Evolutionary conservation across 53 echinoderm and acorn worm species (phyloP), one percentile per base, ranked within the genome.

Genomic region (Echinarachnius parma): DNA sequence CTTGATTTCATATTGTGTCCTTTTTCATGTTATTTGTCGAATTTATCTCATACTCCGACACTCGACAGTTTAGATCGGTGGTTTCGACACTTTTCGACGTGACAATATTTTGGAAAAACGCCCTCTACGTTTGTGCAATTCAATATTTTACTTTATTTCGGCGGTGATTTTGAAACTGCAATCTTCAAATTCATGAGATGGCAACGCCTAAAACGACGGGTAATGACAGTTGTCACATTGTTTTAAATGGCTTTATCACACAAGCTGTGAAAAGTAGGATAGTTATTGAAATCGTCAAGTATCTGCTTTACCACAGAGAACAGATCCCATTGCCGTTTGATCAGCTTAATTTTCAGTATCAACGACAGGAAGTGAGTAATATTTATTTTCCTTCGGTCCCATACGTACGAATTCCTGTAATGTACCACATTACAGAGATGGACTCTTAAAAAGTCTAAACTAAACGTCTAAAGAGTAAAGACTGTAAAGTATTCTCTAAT

Each of bases 241-340:
- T 30, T 23, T 60, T 91, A 24, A 54, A 76, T 37, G 91, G 91
- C 27, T 66, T 66, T 48, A 78, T 91, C 26, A 78, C 91, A 0
- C 80, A 84, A 42, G 76, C 75, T 32, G 59, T 83, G 7, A 78
- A 83, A 29, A 80, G 81, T 61, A 80, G 59, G 36, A 62, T 86
- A 26, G 82, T 89, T 10, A 72, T 78, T 28, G 95, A 95, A 33
- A 80, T 87, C 5, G 9, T 95, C 22, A 95, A 95, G 77, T 84
- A 87, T 75, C 79, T 95, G 5, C 64, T 95, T 42, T 90, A 85
- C 62, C 95, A 95, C 34, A 79, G 95, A 61, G 82, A 95, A 49
- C 95, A 95, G 76, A 95, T 95, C 46, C 95, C 90, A n/a, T 30
- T 94, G 79, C 81, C 90, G 10, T 90, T 66, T 67, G 95, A 90